Evolutionary conservation across 2,797 vertebrate genomes (phyloP).

Genomic region (Platalea minor): DNA sequence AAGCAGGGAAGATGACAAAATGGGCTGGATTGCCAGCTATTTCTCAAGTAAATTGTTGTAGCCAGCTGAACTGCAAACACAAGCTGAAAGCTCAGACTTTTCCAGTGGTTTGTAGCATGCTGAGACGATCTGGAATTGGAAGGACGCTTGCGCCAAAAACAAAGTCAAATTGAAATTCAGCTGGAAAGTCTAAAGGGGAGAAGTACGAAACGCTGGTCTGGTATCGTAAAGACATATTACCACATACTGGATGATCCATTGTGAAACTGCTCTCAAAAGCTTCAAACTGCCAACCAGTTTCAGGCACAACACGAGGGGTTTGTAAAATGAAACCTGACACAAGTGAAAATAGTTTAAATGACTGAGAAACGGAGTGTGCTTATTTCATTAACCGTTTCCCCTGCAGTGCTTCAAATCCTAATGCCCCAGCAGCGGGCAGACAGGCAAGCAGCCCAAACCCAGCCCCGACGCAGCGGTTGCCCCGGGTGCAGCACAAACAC

Average conservation of each 20-base stretch:
- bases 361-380: neutral
- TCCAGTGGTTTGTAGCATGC: neutral
- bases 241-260: neutral
- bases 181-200: neutral
- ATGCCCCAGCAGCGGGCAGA: neutral
- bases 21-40: neutral
- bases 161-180: neutral
- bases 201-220: neutral
- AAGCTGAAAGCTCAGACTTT: neutral
- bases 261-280: constrained; percentile 27
- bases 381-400: neutral
- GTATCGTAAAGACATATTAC: neutral
- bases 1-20: constrained; percentile 4
- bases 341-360: neutral
- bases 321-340: constrained; percentile 9
- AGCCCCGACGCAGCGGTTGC: neutral
- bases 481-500: accelerated
- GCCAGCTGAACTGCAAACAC: neutral
- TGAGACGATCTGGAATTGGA: neutral
- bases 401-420: neutral
- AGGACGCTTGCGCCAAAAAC: neutral
- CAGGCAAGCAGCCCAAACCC: neutral
- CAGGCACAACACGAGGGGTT: neutral
- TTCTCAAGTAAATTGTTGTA: neutral
- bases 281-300: constrained; percentile 2